Evolutionary conservation across 2,888 invertebrate species (phyloP), one percentile per base, ranked within the genome.

Genomic region (Eustalomyia histrio): DNA sequence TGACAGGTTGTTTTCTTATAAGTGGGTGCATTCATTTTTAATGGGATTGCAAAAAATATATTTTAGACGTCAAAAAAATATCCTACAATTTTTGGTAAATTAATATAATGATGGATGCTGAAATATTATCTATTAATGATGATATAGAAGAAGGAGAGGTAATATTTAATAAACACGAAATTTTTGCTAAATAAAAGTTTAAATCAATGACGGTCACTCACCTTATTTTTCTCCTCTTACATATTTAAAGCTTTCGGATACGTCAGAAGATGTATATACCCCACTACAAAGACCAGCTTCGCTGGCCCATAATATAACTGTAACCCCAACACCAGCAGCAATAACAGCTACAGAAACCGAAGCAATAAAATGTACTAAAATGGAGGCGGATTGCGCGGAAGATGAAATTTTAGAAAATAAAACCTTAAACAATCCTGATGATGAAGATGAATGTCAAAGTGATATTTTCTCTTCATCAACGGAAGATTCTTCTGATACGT

Each of bases 131-230:
- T 82, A 91, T 92, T 81, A 92, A 93, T 85, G 92, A 92, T 83
- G 94, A 94, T 88, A 90, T 93, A 80, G 93, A 94, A 87, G 94
- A 94, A 81, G 94, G 94, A 86, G 94, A 94, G 92, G 94, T 94
- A 91, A 92, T 91, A 80, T 35, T 9, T 21, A 43, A 55, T 35
- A 64, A 50, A 52, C n/a, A 18, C 18, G n/a, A n/a, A 55, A 52
- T 39, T 21, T 21, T 17, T 50, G 10, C 10, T 12, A 0, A n/a
- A n/a, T n/a, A 39, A n/a, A 17, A 29, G 29, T 6, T 29, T 14
- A 43, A 33, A 74, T 53, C 8, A 68, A 65, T 52, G n/a, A 50
- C 6, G 12, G 24, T 69, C 52, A 63, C 50, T 68, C 12, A 78
- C 61, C 67, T 71, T 69, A 79, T 75, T 18, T 35, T 0, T 39